These are phyloP conservation scores for Bursaphelenchus mucronatus DNA, from an alignment of 1,140 invertebrate genomes.

Conservation along the genomic window DNA sequence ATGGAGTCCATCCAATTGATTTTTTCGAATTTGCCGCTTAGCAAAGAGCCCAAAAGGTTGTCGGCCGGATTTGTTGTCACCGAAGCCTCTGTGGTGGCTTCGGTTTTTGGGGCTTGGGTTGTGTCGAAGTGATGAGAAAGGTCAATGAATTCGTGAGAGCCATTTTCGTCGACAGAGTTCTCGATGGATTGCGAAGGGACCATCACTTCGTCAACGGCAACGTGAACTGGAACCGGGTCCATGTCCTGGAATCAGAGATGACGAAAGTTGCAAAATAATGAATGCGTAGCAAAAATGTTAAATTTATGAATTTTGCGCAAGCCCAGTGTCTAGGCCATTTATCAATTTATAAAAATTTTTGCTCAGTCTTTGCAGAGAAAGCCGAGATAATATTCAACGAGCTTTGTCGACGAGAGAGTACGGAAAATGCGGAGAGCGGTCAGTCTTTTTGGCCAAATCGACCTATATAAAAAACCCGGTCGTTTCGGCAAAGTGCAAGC, in stretches of 20 bases:
- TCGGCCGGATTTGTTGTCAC: conserved; percentile 9
- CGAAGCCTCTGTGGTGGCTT: neutral
- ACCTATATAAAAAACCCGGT: no score
- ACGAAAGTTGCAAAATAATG: neutral
- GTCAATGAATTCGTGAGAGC: conserved; percentile 4
- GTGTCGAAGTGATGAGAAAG: conserved; percentile 5
- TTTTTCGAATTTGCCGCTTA: conserved; percentile 7
- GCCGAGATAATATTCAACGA: no score
- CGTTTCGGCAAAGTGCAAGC: no score
- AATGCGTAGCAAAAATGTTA: no score
- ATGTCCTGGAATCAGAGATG: neutral
- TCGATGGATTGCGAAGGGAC: neutral
- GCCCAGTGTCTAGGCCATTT: no score
- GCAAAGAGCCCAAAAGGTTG: conserved; percentile 11
- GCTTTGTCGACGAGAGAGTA: no score
- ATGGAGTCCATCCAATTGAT: conserved; percentile 11
- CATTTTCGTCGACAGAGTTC: conserved; percentile 5
- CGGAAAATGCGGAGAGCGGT: no score
- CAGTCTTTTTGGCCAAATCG: no score
- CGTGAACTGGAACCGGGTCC: neutral
- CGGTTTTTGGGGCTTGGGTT: neutral
- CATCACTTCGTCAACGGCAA: neutral
- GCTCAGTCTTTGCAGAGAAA: no score
- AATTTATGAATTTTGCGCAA: no score
- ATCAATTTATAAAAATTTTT: no score